phyloP scores from a whole-genome alignment of 1,140 invertebrate species.

The Eriocheir sinensis region DNA sequence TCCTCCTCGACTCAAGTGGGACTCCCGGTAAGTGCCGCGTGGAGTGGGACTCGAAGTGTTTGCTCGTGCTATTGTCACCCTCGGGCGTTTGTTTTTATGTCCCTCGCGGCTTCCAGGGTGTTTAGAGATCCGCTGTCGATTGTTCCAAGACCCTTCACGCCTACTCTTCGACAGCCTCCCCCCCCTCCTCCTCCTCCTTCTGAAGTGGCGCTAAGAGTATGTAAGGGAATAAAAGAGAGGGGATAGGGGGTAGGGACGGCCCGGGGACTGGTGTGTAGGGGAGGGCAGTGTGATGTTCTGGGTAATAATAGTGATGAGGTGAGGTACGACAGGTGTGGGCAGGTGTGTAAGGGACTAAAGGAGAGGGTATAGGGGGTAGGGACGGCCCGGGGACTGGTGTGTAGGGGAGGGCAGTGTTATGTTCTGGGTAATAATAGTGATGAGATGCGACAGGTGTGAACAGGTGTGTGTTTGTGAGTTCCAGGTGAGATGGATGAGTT shows the following conservation, averaged over 20 bases:
- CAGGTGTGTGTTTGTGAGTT: background rate
- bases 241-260: background rate
- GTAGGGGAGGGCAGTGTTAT: background rate
- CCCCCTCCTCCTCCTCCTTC: background rate
- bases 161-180: background rate
- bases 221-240: background rate
- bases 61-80: slow-evolving; percentile 72
- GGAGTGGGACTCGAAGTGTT: slow-evolving; percentile 62
- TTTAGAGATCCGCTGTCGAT: slow-evolving; percentile 63
- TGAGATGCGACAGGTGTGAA: background rate
- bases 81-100: slow-evolving; percentile 69
- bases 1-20: slow-evolving; percentile 54
- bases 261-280: too few relatives aligned
- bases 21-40: slow-evolving; percentile 53
- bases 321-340: background rate
- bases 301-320: too few relatives aligned
- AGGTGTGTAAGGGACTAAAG: background rate
- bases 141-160: slow-evolving; percentile 35
- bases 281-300: background rate
- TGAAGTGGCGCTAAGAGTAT: background rate
- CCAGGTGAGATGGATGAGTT: background rate
- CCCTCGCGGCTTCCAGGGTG: slow-evolving; percentile 48
- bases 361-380: too few relatives aligned
- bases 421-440: background rate
- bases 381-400: background rate